phyloP scores from a whole-genome alignment of 2,113 vertebrate species.

The Carlito syrichta region DNA sequence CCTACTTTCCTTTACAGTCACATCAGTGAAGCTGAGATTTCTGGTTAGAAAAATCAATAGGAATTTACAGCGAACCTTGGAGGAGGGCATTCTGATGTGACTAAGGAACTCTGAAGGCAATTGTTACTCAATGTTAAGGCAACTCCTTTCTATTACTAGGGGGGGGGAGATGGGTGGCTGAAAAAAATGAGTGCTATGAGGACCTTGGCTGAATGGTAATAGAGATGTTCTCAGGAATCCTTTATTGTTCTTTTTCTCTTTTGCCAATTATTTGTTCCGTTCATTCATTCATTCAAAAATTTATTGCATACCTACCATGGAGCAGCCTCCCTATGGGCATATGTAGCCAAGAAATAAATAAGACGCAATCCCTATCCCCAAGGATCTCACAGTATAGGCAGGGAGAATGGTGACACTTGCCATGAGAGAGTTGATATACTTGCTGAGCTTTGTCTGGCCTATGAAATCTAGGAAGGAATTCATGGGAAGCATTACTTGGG shows the following conservation, averaged over 20 bases:
- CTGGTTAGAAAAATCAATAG: slow-evolving; percentile 65
- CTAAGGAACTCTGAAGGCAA: neutral
- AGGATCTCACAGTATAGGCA: neutral
- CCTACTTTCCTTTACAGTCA: slow-evolving; percentile 44
- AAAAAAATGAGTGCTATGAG: neutral
- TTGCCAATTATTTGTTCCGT: neutral
- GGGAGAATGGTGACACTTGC: neutral
- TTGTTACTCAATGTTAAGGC: neutral
- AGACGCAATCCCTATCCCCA: neutral
- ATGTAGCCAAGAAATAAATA: neutral
- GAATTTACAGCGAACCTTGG: neutral
- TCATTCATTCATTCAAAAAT: neutral
- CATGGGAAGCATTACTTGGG: neutral
- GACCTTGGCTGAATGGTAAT: neutral
- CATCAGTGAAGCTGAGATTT: slow-evolving; percentile 56
- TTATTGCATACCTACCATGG: neutral
- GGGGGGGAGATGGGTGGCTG: neutral
- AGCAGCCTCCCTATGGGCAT: neutral
- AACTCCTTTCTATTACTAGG: neutral
- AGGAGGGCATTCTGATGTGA: slow-evolving; percentile 46
- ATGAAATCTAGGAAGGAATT: neutral
- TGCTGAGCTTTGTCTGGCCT: neutral
- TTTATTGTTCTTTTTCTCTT: neutral
- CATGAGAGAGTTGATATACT: too few relatives aligned
- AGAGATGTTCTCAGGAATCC: neutral